These are phyloP conservation scores for Drosophila auraria DNA, from an alignment of 1,140 invertebrate genomes.

Conservation along the genomic window DNA sequence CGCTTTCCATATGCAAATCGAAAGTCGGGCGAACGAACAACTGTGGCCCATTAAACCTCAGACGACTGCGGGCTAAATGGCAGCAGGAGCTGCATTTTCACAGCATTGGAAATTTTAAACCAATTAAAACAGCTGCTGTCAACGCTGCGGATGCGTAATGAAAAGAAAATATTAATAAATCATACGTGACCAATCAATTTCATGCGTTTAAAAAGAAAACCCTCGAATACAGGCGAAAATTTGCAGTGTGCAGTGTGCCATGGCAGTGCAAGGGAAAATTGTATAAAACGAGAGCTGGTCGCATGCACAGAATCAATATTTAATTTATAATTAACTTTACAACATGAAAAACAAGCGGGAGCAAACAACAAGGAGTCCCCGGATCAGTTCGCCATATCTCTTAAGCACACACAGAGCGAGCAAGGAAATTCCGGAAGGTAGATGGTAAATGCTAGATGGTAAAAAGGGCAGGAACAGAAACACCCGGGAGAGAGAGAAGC, in stretches of 20 bases:
- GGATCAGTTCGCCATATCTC: constrained; percentile 63
- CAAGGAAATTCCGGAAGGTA: constrained; percentile 26
- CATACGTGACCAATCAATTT: constrained; percentile 83
- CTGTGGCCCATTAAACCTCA: constrained; percentile 76
- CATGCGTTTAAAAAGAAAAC: constrained; percentile 52
- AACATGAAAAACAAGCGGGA: constrained; percentile 77
- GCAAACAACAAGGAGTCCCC: constrained; percentile 56
- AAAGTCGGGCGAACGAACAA: constrained; percentile 46
- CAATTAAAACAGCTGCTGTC: constrained; percentile 80
- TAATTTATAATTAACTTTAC: constrained; percentile 84
- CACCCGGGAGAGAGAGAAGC: constrained; percentile 7
- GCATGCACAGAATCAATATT: constrained; percentile 77
- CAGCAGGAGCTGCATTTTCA: constrained; percentile 47
- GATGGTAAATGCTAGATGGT: constrained; percentile 37
- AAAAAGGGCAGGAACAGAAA: constrained; percentile 21
- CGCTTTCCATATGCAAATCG: constrained; percentile 46
- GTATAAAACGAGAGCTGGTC: constrained; percentile 28
- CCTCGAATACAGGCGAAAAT: neutral
- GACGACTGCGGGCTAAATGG: constrained; percentile 72
- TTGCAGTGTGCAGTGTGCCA: neutral
- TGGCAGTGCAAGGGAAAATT: constrained; percentile 26
- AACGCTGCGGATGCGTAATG: constrained; percentile 79
- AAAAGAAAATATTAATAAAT: constrained; percentile 84
- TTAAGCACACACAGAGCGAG: constrained; percentile 58
- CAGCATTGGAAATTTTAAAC: constrained; percentile 78